Percentiles rank a stretch among this genome's conserved stretches.
phyloP scores from a whole-genome alignment of 2,888 invertebrate genomes.

The Sminthurinus aureus region DNA sequence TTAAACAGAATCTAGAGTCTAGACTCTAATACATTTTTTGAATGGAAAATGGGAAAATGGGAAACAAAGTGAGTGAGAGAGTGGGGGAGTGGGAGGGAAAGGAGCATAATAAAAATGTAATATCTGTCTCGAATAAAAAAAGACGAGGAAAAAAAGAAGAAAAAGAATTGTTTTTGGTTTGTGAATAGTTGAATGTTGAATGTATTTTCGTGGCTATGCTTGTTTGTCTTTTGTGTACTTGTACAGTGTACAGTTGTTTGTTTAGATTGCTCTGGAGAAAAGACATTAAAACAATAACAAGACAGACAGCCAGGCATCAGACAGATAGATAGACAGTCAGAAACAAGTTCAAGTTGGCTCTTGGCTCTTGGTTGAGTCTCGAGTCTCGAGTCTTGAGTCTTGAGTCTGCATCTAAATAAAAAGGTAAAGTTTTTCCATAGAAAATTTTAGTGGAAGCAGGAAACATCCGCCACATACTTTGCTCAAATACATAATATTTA shows the following conservation, averaged over 20 bases:
- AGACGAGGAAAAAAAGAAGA: neutral
- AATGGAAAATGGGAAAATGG: neutral
- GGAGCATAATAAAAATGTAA: slow-evolving; percentile 14
- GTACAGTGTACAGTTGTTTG: neutral
- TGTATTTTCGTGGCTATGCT: no score
- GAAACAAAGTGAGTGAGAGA: neutral
- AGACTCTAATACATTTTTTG: neutral
- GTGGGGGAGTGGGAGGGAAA: neutral
- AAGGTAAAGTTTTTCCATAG: slow-evolving; percentile 14
- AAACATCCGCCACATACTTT: no score
- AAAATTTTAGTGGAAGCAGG: neutral
- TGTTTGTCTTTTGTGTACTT: no score
- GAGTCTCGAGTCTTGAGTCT: neutral
- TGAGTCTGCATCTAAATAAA: slow-evolving; percentile 23
- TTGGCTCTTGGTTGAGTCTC: neutral
- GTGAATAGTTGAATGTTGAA: no score
- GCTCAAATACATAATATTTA: no score
- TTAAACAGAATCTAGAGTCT: neutral
- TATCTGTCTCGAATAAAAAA: slow-evolving; percentile 11
- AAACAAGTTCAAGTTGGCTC: neutral
- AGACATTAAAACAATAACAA: slow-evolving; percentile 14
- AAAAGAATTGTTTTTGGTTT: slow-evolving; percentile 14
- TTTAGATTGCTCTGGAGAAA: slow-evolving; percentile 23
- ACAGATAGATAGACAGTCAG: neutral
- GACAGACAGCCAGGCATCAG: neutral